A percentile compares a stretch with the other conserved stretches of the same genome.
Conservation (phyloP, 1,140 invertebrate genomes). For the Dryas iulia region DNA sequence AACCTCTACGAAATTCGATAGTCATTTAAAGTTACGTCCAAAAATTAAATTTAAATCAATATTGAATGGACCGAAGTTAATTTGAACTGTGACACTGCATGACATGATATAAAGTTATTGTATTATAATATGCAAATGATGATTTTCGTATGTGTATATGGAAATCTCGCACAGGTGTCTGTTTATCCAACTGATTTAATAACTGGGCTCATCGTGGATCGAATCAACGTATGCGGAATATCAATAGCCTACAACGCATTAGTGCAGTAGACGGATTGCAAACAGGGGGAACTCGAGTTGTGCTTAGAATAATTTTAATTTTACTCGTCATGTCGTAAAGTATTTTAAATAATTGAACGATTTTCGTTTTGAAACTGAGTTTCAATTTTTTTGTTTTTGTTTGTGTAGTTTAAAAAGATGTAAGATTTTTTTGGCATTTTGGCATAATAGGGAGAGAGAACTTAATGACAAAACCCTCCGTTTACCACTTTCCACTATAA, state of each 20-base stretch:
- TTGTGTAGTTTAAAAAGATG: background rate
- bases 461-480: too few species aligned
- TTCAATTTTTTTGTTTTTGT: background rate
- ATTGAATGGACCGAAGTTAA: constrained; percentile 5
- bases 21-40: background rate
- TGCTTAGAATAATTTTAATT: constrained; percentile 20
- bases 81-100: constrained; percentile 8
- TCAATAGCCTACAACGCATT: constrained; percentile 65
- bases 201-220: constrained; percentile 63
- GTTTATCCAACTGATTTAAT: constrained; percentile 70
- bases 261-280: constrained; percentile 59
- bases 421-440: background rate
- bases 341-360: background rate
- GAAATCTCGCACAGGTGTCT: constrained; percentile 56
- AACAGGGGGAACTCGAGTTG: constrained; percentile 42
- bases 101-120: constrained; percentile 29
- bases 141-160: constrained; percentile 36
- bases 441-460: too few species aligned
- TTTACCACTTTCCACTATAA: too few species aligned
- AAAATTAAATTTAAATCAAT: constrained; percentile 3
- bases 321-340: too few species aligned
- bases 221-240: constrained; percentile 64
- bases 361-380: too few species aligned
- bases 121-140: constrained; percentile 34
- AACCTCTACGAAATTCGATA: background rate